phyloP scores from a whole-genome alignment of 2,797 vertebrate species.

The Bovichtus diacanthus region DNA sequence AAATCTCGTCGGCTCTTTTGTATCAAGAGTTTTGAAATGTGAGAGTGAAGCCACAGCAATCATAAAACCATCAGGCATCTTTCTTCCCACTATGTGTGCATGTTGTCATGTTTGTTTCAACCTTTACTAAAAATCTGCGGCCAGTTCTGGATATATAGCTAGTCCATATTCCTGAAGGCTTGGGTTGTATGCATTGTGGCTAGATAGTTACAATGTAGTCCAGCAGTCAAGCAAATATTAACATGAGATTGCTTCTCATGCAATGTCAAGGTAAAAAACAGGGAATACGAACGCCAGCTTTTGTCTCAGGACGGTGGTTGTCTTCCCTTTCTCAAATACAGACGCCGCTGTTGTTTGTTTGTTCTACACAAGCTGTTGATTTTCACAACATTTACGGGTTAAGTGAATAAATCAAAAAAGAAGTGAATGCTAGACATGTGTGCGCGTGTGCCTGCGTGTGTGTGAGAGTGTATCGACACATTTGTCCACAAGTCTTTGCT shows the following conservation, averaged over 20 bases:
- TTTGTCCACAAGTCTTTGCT: conserved; percentile 12
- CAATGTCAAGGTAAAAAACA: background rate
- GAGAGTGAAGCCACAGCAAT: background rate
- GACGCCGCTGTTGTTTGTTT: conserved; percentile 20
- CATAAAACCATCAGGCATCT: background rate
- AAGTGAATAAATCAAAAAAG: conserved; percentile 3
- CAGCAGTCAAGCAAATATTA: conserved; percentile 23
- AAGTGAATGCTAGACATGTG: background rate
- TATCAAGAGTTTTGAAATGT: background rate
- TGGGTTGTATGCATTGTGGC: background rate
- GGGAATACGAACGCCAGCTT: background rate
- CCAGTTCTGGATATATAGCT: background rate
- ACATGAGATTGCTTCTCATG: background rate
- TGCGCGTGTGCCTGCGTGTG: no score
- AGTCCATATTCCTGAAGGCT: background rate
- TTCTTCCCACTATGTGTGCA: background rate
- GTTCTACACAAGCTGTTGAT: background rate
- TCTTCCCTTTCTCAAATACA: conserved; percentile 19
- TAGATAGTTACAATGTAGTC: conserved; percentile 14
- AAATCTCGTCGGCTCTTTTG: background rate
- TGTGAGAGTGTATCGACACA: background rate
- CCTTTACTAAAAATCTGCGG: conserved; percentile 2
- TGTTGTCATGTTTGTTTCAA: background rate
- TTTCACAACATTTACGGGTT: background rate
- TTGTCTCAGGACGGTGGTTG: conserved; percentile 24